Percentiles rank a stretch among this genome's conserved stretches.
phyloP scores from a whole-genome alignment of 2,888 invertebrate species.

The Ophion ellenae region DNA sequence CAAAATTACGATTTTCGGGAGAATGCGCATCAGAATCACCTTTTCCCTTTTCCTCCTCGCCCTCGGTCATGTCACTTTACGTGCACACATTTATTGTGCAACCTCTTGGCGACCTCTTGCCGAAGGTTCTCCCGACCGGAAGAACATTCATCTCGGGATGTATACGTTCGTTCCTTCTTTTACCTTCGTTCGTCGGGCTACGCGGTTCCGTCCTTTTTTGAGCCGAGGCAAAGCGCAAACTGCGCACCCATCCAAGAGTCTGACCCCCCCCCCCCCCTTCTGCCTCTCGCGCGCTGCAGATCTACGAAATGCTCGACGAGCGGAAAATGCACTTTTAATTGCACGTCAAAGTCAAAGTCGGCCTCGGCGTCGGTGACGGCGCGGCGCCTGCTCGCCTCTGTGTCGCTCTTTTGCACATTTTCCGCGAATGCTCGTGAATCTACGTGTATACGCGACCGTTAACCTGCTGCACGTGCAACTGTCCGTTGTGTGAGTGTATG shows the following conservation, averaged over 20 bases:
- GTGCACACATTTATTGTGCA: neutral
- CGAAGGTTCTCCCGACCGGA: conserved; percentile 4
- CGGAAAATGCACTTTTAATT: conserved; percentile 80
- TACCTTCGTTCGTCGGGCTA: neutral
- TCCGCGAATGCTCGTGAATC: conserved; percentile 30
- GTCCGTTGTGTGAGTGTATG: neutral
- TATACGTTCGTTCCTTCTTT: conserved; percentile 4
- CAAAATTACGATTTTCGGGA: too few species aligned
- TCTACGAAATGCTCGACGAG: conserved; percentile 75
- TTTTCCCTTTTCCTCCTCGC: too few species aligned
- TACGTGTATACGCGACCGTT: neutral
- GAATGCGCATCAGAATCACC: too few species aligned
- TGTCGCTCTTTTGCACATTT: conserved; percentile 41
- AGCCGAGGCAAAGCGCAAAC: conserved; percentile 33
- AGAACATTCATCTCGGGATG: conserved; percentile 23
- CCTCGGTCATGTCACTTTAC: neutral
- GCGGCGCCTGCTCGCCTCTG: conserved; percentile 28
- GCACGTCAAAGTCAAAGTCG: conserved; percentile 78
- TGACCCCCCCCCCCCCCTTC: too few species aligned
- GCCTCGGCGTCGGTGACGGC: conserved; percentile 38
- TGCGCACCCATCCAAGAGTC: conserved; percentile 34
- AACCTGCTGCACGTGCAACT: neutral
- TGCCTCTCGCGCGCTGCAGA: conserved; percentile 52
- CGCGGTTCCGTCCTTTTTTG: neutral
- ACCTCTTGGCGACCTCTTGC: conserved; percentile 4